Percentiles rank a stretch among this genome's conserved stretches.
These are phyloP conservation scores for Heliconius congener DNA, from an alignment of 1,140 invertebrate species.

Conservation along the genomic window DNA sequence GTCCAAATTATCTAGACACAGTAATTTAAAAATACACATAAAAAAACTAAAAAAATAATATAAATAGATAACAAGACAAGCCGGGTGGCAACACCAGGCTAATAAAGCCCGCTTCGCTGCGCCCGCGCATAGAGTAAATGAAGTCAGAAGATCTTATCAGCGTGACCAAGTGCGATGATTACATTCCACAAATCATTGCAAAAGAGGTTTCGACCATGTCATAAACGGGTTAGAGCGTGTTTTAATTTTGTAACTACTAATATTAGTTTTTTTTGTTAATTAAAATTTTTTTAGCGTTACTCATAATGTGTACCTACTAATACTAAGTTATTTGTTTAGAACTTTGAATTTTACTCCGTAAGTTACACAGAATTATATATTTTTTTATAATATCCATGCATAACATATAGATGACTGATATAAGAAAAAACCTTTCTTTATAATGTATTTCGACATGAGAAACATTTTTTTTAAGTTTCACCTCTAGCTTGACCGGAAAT, in stretches of 20 bases:
- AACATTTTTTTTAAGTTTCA: slow-evolving; percentile 64
- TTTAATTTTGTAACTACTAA: not conserved
- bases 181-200: slow-evolving; percentile 42
- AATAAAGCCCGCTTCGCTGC: slow-evolving; percentile 66
- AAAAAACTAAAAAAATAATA: not conserved
- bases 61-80: slow-evolving; percentile 35
- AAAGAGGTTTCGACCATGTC: slow-evolving; percentile 30
- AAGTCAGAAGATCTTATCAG: slow-evolving; percentile 41
- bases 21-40: not conserved
- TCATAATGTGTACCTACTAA: not conserved
- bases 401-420: not conserved
- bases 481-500: slow-evolving; percentile 68
- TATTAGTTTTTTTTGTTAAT: not conserved
- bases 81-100: slow-evolving; percentile 51
- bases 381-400: not conserved
- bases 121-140: slow-evolving; percentile 55
- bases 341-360: not conserved
- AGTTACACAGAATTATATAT: not conserved
- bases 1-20: not conserved
- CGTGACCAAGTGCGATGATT: slow-evolving; percentile 36
- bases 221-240: slow-evolving; percentile 21
- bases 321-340: not conserved
- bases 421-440: slow-evolving; percentile 6
- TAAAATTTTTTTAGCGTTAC: not conserved
- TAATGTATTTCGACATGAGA: slow-evolving; percentile 44